These are phyloP conservation scores for Spea bombifrons DNA, from an alignment of 2,113 vertebrate genomes.

Conservation along the genomic window DNA sequence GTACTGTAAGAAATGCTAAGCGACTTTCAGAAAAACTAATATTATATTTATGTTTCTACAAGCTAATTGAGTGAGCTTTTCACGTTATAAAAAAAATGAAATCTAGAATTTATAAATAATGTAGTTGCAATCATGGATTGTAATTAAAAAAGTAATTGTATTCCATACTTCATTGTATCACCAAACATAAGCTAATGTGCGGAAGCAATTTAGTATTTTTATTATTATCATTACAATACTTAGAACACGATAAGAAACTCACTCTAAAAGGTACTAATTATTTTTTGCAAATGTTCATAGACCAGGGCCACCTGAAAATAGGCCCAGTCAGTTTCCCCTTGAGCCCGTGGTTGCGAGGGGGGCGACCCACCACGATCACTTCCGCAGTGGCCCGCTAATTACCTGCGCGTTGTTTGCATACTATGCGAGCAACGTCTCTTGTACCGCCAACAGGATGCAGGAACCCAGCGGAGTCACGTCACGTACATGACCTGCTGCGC, in stretches of 20 bases:
- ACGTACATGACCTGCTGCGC: too few species aligned
- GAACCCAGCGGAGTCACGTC: too few species aligned
- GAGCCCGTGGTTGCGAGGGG: too few species aligned
- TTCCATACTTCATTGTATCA: constrained; percentile 6
- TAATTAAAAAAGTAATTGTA: constrained; percentile 6
- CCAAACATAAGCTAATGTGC: neutral
- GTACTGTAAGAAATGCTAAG: neutral
- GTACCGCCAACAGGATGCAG: too few species aligned
- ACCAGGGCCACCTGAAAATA: neutral
- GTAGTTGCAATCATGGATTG: neutral
- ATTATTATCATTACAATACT: neutral
- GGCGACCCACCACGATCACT: too few species aligned
- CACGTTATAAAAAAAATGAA: neutral
- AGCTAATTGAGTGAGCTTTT: neutral
- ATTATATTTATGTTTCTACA: neutral
- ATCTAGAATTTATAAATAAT: neutral
- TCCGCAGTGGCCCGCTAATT: too few species aligned
- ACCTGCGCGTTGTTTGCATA: too few species aligned
- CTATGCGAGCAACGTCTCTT: too few species aligned
- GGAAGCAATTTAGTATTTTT: neutral
- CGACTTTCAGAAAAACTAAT: neutral
- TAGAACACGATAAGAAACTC: neutral
- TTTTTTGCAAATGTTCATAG: neutral
- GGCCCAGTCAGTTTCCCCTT: too few species aligned
- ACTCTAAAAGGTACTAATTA: neutral